Conservation (phyloP, 2,113 vertebrate genomes). For the Tamias sibiricus region DNA sequence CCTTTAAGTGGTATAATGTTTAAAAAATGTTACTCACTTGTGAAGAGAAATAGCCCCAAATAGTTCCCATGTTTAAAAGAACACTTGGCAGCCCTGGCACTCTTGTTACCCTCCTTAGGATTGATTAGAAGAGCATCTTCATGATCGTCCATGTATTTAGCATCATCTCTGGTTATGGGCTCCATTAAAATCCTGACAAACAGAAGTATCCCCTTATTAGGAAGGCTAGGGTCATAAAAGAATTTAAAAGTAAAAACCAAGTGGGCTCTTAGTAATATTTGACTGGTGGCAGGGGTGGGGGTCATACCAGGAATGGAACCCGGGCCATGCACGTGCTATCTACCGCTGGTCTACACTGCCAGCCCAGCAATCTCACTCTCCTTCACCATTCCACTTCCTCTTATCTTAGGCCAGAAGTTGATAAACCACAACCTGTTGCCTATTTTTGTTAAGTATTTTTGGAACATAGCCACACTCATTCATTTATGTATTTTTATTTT, state of each 20-base stretch:
- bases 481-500: not conserved
- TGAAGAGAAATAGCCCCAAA: not conserved
- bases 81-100: not conserved
- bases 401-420: not conserved
- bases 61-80: not conserved
- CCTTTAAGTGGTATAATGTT: slow-evolving; percentile 11
- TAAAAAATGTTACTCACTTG: slow-evolving; percentile 8
- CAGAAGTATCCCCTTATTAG: not conserved
- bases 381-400: not conserved
- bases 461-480: not conserved
- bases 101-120: not conserved
- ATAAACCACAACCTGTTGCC: not conserved
- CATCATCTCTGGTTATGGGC: not conserved
- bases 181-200: slow-evolving; percentile 13
- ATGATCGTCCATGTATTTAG: not conserved
- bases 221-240: not conserved
- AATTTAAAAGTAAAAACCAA: slow-evolving; percentile 10
- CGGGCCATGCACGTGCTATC: not conserved
- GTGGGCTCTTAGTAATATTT: not conserved
- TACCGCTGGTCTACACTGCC: not conserved
- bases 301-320: not conserved
- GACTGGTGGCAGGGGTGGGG: not conserved
- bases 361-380: not conserved
- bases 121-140: slow-evolving; percentile 41
- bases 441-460: not conserved